Base-by-base conservation (phyloP, 2,113 vertebrate genomes). In the Chlorodrepanis virens region DNA sequence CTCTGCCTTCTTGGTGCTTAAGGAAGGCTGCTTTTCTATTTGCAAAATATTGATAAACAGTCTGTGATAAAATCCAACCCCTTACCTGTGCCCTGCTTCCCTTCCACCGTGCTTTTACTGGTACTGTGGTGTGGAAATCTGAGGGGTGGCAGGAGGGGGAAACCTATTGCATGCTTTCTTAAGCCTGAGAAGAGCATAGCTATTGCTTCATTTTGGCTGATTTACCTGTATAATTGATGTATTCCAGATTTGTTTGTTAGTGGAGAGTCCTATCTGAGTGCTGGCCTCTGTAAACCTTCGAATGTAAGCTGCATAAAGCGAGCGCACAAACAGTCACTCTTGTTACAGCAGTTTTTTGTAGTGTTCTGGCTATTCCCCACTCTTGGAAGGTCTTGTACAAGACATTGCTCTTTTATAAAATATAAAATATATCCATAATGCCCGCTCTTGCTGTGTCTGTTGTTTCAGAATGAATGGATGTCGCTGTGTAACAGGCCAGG, bases 261-360 rank as follows among this genome's bases (percentile, higher is more conserved):
- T 97, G 94, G 89, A 63, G 95, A 96, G 92, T 97, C 97, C 96
- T 92, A 27, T 89, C 89, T 93, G 97, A 97, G 96, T 95, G 95
- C 96, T 97, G 90, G 88, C 95, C 77, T 97, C 90, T 98, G 96
- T 98, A 96, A 97, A 91, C 90, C 49, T 94, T 96, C 59, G 79
- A 98, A 94, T 97, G 92, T 95, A 96, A 96, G 88, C 95, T 96
- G 97, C 97, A 97, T 98, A 97, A 98, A 98, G 92, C 94, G 47
- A 97, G 94, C 42, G 35, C 94, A 97, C 92, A 93, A 96, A 89
- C 65, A 75, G 63, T 92, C 94, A 77, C 90, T 96, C 94, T 92
- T 92, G 70, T 96, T 89, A 69, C 90, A 76, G 74, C 77, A 11
- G 61, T 81, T 60, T 65, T 63, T 85, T 91, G 82, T 60, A 74